Evolutionary conservation across 1,140 invertebrate genomes (phyloP), one percentile per base, ranked within the genome.

Genomic region (Eumeta japonica): DNA sequence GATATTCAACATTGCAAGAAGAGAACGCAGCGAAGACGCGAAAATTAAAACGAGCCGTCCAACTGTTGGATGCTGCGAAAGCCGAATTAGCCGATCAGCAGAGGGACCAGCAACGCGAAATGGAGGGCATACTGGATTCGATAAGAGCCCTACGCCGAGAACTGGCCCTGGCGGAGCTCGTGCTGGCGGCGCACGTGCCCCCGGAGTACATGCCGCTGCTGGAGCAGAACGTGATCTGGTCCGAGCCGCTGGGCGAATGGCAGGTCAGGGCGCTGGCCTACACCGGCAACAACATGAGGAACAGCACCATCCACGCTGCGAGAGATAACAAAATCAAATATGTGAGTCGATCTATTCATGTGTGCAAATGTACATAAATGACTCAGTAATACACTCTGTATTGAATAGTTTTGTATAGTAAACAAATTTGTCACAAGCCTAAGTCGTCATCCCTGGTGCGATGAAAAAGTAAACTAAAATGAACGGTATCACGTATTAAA

Each of bases 221-320:
- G 41, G 92, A 97, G 55, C 81, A 88, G 50, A 90, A 95, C 64
- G 90, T 94, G 10, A 86, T 89, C 53, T 98, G 94, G 93, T 98
- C 97, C 77, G 94, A 98, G 72, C 94, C 98, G 52, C 94, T 96
- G 31, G 95, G 94, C 11, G 96, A 99, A 70, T 99, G 95, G 92
- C 94, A 98, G 65, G 80, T 98, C 9, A 91, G 90, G 62, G 97
- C 94, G 76, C 93, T 99, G 2, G 97, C 97, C 1, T 99, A 99
- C 65, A 97, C 95, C 10, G 97, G 97, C 0, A 99, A 99, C 73
- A 99, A 99, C 63, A 98, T 99, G 92, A 77, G 89, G 14, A 92
- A 92, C 28, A 47, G 35, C 35, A 49, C 53, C 34, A 50, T n/a
- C n/a, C n/a, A n/a, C n/a, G n/a, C n/a, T n/a, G n/a, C n/a, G n/a